These are phyloP conservation scores for Gobionotothen gibberifrons DNA, from an alignment of 2,797 vertebrate species.

Conservation along the genomic window DNA sequence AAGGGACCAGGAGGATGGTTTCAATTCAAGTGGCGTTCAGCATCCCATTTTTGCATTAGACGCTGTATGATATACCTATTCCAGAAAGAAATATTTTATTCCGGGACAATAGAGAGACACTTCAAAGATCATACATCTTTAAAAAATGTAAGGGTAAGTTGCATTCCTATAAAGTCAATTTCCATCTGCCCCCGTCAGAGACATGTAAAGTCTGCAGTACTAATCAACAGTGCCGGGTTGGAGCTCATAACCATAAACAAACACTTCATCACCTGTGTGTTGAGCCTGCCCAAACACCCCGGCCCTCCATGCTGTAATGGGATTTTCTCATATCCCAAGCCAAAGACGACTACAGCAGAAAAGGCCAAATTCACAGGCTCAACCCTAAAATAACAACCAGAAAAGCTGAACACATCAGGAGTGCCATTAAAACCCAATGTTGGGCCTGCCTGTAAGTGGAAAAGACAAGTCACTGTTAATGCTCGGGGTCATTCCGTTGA, in stretches of 20 bases:
- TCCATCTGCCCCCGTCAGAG: slow-evolving; percentile 64
- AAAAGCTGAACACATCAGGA: slow-evolving; percentile 63
- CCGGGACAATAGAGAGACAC: not conserved
- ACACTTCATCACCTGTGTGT: slow-evolving; percentile 81
- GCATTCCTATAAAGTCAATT: slow-evolving; percentile 44
- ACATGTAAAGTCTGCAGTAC: slow-evolving; percentile 73
- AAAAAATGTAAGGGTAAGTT: slow-evolving; percentile 28
- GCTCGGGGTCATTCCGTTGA: slow-evolving; percentile 56
- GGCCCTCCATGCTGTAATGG: slow-evolving; percentile 78
- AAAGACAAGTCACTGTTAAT: slow-evolving; percentile 77
- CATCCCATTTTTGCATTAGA: not conserved
- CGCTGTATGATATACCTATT: not conserved
- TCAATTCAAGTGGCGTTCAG: not conserved
- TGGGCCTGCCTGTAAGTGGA: slow-evolving; percentile 64
- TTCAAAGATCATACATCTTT: slow-evolving; percentile 7
- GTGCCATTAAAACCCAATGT: slow-evolving; percentile 64
- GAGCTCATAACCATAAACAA: slow-evolving; percentile 85
- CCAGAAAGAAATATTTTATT: not conserved
- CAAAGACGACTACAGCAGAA: slow-evolving; percentile 62
- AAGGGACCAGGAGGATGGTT: slow-evolving; percentile 5
- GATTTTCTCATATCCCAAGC: slow-evolving; percentile 67
- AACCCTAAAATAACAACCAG: slow-evolving; percentile 74
- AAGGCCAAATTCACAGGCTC: slow-evolving; percentile 67
- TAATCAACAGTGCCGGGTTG: slow-evolving; percentile 79
- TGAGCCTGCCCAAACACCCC: slow-evolving; percentile 75